A percentile compares a stretch with the other conserved stretches of the same genome.
These are phyloP conservation scores for Neoaliturus tenellus DNA, from an alignment of 2,888 invertebrate genomes.

Conservation along the genomic window DNA sequence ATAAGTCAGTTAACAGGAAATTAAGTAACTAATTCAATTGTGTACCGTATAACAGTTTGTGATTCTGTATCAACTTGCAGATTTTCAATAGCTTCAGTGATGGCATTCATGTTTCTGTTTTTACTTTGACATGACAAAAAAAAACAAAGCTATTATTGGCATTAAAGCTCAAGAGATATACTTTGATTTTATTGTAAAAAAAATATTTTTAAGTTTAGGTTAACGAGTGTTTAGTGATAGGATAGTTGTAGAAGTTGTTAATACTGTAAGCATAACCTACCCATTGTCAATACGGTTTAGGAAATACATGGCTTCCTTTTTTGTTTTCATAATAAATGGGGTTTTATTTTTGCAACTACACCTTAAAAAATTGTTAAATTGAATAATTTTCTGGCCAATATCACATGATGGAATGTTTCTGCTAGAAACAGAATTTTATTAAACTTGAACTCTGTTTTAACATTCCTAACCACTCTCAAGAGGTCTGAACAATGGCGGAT, in stretches of 20 bases:
- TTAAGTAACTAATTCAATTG: too few species aligned
- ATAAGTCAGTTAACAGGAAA: too few species aligned
- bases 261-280: conserved; percentile 49
- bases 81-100: not conserved
- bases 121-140: not conserved
- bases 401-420: too few species aligned
- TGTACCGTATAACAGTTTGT: too few species aligned
- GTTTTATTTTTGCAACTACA: conserved; percentile 21
- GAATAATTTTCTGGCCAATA: too few species aligned
- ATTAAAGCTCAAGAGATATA: conserved; percentile 48
- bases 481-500: too few species aligned
- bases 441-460: too few species aligned
- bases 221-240: conserved; percentile 37
- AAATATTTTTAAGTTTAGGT: conserved; percentile 1
- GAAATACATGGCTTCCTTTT: conserved; percentile 63
- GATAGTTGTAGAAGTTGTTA: conserved; percentile 41
- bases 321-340: conserved; percentile 59
- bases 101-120: not conserved
- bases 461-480: too few species aligned
- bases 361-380: too few species aligned
- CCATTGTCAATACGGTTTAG: conserved; percentile 59
- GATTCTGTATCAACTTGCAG: not conserved
- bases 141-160: conserved; percentile 47
- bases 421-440: too few species aligned
- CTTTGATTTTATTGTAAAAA: conserved; percentile 35